These are phyloP conservation scores for Habroteleia sp. DNA, from an alignment of 2,888 invertebrate species.

Conservation along the genomic window DNA sequence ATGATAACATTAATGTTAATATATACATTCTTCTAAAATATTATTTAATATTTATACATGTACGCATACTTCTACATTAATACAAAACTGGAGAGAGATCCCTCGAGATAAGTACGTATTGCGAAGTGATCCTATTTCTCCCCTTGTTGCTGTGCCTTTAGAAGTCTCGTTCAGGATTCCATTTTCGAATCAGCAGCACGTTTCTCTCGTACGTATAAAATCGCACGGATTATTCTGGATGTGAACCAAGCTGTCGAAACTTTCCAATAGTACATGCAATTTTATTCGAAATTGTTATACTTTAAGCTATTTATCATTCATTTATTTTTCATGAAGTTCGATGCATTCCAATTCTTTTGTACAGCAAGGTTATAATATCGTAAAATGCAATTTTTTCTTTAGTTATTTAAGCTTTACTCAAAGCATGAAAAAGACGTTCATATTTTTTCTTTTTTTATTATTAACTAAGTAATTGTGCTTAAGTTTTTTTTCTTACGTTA, in stretches of 20 bases:
- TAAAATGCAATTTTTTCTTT: no score
- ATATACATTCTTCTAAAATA: no score
- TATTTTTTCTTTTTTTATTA: no score
- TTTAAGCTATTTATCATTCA: conserved; percentile 4
- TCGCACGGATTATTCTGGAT: conserved; percentile 37
- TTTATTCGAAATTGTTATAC: conserved; percentile 19
- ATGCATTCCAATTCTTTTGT: no score
- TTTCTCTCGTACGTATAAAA: conserved; percentile 13
- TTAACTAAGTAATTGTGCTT: no score
- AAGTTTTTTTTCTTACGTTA: no score
- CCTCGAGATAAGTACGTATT: conserved; percentile 36
- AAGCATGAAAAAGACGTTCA: no score
- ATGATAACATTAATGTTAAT: no score
- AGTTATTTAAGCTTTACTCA: no score
- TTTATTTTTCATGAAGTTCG: conserved; percentile 9
- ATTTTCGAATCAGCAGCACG: conserved; percentile 38
- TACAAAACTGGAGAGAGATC: conserved; percentile 20
- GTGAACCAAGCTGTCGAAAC: conserved; percentile 23
- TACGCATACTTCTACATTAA: conserved; percentile 17
- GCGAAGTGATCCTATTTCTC: conserved; percentile 41
- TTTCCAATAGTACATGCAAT: conserved; percentile 27
- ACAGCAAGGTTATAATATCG: no score
- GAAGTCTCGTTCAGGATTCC: conserved; percentile 37
- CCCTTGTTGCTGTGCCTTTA: conserved; percentile 7
- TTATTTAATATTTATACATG: background rate